A percentile compares a stretch with the other conserved stretches of the same genome.
Evolutionary conservation across 2,797 vertebrate genomes (phyloP).

Genomic region (Chrysocyon brachyurus): DNA sequence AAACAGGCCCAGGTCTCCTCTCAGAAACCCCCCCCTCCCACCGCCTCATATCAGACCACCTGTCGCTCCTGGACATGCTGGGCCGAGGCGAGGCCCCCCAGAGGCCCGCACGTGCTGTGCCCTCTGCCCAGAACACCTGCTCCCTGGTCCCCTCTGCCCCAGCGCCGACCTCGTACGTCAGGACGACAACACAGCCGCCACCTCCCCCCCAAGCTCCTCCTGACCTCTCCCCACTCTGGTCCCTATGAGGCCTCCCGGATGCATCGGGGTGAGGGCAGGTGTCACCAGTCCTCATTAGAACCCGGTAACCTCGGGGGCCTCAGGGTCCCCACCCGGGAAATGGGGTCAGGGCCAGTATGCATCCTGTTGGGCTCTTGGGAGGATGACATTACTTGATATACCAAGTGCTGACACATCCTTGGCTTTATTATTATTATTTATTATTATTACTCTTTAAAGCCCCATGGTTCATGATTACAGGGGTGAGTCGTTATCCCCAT

Average conservation of each 20-base stretch:
- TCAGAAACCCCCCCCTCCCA: too few species aligned
- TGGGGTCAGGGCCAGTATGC: accelerated
- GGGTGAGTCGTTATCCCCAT: not conserved
- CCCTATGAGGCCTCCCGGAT: not conserved
- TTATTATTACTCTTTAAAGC: not conserved
- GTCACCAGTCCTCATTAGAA: not conserved
- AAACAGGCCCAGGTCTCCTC: not conserved
- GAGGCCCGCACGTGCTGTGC: accelerated
- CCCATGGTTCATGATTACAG: not conserved
- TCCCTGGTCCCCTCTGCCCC: not conserved
- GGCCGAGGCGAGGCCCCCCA: not conserved
- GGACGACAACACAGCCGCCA: accelerated
- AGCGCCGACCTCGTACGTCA: accelerated
- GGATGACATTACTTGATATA: too few species aligned
- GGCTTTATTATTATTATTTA: too few species aligned
- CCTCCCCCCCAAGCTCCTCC: not conserved
- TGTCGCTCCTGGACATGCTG: accelerated
- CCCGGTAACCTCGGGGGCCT: not conserved
- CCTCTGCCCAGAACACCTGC: not conserved
- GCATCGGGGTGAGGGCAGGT: accelerated
- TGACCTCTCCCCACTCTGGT: accelerated
- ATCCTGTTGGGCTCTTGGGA: not conserved
- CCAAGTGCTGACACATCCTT: accelerated
- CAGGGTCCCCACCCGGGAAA: not conserved
- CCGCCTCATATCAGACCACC: not conserved